These are phyloP conservation scores for Mesembrinibis cayennensis DNA, from an alignment of 2,113 vertebrate genomes.

Conservation along the genomic window DNA sequence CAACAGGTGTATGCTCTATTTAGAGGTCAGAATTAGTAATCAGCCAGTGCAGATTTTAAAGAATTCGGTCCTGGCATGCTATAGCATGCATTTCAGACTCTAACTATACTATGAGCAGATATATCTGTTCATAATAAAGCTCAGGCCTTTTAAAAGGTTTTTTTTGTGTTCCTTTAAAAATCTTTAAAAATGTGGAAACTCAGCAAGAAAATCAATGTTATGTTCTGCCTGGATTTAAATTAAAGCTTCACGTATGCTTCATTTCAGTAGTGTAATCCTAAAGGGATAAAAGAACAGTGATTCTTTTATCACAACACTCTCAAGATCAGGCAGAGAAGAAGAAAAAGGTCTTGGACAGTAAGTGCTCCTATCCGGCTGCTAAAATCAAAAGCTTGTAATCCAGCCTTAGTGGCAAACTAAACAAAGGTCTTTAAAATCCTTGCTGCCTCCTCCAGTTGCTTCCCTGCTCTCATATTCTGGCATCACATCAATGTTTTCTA, in stretches of 20 bases:
- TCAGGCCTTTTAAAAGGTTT: background rate
- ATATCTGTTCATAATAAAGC: background rate
- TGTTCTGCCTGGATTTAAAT: background rate
- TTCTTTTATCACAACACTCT: background rate
- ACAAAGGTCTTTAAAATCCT: background rate
- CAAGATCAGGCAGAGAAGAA: background rate
- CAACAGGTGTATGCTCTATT: background rate
- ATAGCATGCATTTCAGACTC: background rate
- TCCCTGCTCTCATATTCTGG: background rate
- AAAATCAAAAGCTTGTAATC: background rate
- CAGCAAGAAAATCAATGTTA: background rate
- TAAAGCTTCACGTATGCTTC: background rate
- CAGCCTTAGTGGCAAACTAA: background rate
- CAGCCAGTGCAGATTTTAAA: background rate
- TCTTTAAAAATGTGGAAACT: background rate
- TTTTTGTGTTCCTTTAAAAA: background rate
- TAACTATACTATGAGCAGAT: background rate
- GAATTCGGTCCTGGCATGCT: background rate
- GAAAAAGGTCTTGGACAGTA: background rate
- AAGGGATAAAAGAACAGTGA: background rate
- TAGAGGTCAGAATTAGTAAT: background rate
- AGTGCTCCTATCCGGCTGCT: background rate
- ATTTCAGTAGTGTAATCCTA: background rate
- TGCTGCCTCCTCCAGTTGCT: background rate
- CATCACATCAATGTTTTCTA: background rate